Evolutionary conservation across 2,113 vertebrate species (phyloP).

Genomic region (Passer montanus): DNA sequence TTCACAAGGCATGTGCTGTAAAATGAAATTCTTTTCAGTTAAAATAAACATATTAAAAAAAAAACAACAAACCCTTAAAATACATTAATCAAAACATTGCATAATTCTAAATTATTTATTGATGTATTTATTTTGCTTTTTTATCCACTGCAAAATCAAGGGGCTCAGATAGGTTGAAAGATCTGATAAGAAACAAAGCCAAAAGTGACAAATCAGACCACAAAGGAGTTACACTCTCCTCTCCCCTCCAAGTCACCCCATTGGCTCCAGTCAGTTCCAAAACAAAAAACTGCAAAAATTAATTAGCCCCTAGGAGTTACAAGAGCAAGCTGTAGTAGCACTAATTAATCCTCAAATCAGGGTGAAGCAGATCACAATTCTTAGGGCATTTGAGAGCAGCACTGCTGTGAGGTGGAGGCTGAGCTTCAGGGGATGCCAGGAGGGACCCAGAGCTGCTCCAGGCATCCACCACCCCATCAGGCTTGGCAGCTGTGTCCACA

Average conservation of each 20-base stretch:
- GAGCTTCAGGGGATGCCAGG: neutral
- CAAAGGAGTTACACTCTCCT: accelerated
- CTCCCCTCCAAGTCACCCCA: neutral
- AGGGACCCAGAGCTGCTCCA: neutral
- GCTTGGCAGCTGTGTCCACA: neutral
- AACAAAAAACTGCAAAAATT: neutral
- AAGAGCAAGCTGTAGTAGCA: neutral
- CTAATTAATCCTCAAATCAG: neutral
- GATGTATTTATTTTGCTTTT: accelerated
- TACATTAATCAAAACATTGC: neutral
- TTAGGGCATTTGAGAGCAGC: neutral
- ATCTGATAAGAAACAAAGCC: neutral
- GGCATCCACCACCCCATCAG: accelerated
- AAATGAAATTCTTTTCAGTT: neutral
- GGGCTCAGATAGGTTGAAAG: neutral
- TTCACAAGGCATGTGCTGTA: neutral
- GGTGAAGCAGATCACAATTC: accelerated
- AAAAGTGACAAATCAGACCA: neutral
- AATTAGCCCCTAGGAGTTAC: neutral
- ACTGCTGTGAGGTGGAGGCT: neutral
- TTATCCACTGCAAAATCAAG: neutral
- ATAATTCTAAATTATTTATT: neutral
- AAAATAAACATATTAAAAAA: neutral
- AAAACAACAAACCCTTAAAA: neutral
- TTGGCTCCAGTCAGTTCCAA: neutral